Evolutionary conservation across 2,888 invertebrate genomes (phyloP), one percentile per base, ranked within the genome.

Genomic region (Drosophila austrosaltans): DNA sequence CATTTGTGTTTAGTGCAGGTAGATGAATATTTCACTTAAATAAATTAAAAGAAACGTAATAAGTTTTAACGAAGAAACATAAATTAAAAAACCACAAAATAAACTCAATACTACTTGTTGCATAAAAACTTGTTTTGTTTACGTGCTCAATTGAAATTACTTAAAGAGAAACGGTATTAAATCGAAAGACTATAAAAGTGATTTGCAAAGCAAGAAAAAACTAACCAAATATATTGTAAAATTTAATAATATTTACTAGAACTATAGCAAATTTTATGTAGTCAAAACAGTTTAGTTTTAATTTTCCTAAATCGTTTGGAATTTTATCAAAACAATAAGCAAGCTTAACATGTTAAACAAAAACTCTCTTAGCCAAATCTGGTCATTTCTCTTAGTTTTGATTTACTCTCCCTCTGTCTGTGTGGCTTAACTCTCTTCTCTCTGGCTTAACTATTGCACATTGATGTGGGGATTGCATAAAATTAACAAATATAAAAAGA

Each of bases 41-140:
- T 53, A 56, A 57, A 48, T 8, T 10, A 39, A 12, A 48, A 36
- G 54, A 64, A 40, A 16, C 44, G 8, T 7, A 66, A 48, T 57
- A 53, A 63, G 25, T 42, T 20, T 32, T 59, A 44, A 56, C 22
- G 22, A n/a, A 40, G 12, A 28, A 62, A 59, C 25, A 20, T 39
- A 25, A 10, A n/a, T 36, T 16, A 16, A 36, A 36, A 75, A 65
- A 61, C 44, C 54, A 54, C 44, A 59, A 63, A 62, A 74, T 62
- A 64, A 64, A 67, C 63, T 63, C 73, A 69, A 74, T 64, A 74
- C 57, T 57, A 40, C 80, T 10, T 80, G 82, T 85, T 83, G 83
- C 79, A 77, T 79, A 83, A 84, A 84, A 83, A 57, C 83, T 84
- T 69, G 83, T 84, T 84, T 83, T 83, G 10, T 48, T 48, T 83